Percentiles rank a stretch among this genome's conserved stretches.
Conservation (phyloP, 1,140 invertebrate genomes). For the Caenorhabditis remanei region DNA sequence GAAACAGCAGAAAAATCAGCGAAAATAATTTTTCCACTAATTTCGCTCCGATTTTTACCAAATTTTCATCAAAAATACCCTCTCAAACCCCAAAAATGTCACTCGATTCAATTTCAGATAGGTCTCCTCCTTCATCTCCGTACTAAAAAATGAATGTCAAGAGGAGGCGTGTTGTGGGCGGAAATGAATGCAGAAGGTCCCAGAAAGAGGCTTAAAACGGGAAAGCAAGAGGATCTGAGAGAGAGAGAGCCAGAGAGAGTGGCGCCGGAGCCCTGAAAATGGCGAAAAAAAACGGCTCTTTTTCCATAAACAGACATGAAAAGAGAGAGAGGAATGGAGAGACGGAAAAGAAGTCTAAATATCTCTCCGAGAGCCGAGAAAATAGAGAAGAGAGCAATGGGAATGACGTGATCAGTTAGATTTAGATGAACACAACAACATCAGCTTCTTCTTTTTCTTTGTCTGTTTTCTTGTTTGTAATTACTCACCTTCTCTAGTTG, state of each 20-base stretch:
- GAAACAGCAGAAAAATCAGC: no score
- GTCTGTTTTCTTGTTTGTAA: not conserved
- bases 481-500: not conserved
- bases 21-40: no score
- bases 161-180: conserved; percentile 24
- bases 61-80: no score
- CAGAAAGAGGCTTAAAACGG: conserved; percentile 26
- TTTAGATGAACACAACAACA: conserved; percentile 14
- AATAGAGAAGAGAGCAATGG: no score
- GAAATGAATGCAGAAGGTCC: conserved; percentile 37
- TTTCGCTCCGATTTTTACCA: no score
- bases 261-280: not conserved
- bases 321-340: not conserved
- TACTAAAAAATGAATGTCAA: conserved; percentile 15
- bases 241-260: no score
- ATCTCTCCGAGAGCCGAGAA: not conserved
- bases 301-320: conserved; percentile 29
- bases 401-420: conserved; percentile 24
- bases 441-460: not conserved
- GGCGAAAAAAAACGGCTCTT: not conserved
- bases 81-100: not conserved
- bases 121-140: not conserved
- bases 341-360: not conserved
- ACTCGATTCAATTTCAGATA: not conserved
- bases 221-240: no score